Percentiles rank a stretch among this genome's conserved stretches.
These are phyloP conservation scores for Plagiodera versicolora DNA, from an alignment of 2,888 invertebrate species.

Conservation along the genomic window DNA sequence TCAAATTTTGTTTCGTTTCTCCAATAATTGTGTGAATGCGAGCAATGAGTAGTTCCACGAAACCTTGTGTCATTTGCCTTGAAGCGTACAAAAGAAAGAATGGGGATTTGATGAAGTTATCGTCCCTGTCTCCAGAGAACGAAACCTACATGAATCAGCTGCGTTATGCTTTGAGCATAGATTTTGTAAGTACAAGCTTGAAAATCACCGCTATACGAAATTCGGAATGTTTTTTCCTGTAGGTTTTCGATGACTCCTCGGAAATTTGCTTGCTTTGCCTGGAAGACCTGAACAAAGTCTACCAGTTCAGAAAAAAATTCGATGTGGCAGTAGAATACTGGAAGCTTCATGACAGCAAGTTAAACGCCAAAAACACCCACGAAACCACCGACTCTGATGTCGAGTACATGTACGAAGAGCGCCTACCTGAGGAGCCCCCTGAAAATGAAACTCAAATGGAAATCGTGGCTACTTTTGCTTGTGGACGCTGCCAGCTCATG, in stretches of 20 bases:
- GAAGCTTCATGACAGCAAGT: conserved; percentile 10
- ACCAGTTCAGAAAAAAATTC: conserved; percentile 40
- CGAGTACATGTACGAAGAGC: background rate
- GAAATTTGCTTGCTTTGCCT: conserved; percentile 26
- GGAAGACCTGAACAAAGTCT: conserved; percentile 30
- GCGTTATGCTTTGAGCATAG: background rate
- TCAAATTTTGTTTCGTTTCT: too few relatives aligned
- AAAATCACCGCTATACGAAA: background rate
- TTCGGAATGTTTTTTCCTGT: conserved; percentile 2
- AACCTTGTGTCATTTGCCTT: background rate
- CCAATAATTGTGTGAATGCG: too few relatives aligned
- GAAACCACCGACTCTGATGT: background rate
- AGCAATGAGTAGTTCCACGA: background rate
- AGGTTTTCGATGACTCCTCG: conserved; percentile 26
- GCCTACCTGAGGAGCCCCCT: background rate
- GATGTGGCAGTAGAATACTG: conserved; percentile 38
- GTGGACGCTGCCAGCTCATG: background rate
- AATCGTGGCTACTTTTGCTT: background rate
- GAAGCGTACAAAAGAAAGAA: background rate
- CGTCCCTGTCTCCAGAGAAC: background rate
- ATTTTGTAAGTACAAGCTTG: background rate
- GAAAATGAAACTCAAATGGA: background rate
- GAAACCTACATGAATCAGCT: background rate
- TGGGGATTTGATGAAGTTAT: background rate
- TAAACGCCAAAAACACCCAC: background rate